Base-by-base conservation (phyloP, 2,888 invertebrate genomes). In the Hyalella azteca region DNA sequence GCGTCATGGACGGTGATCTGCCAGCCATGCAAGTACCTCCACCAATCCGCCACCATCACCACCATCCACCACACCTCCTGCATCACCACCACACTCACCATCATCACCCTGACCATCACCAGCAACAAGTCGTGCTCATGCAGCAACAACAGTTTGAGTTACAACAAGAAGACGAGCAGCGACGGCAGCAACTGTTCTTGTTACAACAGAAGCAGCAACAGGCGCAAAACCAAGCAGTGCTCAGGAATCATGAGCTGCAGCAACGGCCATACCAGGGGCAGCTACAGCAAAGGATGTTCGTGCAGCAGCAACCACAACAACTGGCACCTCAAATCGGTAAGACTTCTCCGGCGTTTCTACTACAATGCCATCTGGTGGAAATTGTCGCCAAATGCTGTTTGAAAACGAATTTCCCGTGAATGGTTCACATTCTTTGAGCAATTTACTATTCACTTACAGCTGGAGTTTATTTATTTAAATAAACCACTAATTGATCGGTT, bases 11-110 rank as follows among this genome's bases (percentile, higher is more conserved):
- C 5, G 82, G 80, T 9, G 79, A 81, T 75, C 48, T 80, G 76
- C 40, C 22, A 11, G 22, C 54, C 26, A 78, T n/a, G 32, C 79
- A 22, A 50, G 78, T 7, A 73, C 77, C 26, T 66, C 78, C 32
- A 39, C 79, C 76, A 75, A 76, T 41, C 49, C 73, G 26, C 80
- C 86, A 79, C 78, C 84, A 81, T 50, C 85, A 82, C 60, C 81
- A 78, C 54, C 66, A 36, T 32, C 13, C 66, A 13, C 66, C 32
- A 2, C 66, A 66, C 66, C 66, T 66, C 19, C 66, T 36, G 7
- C 66, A 66, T 29, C 66, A 66, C 66, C 66, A 54, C 5, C 54
- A 54, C 54, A 22, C 66, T 32, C 66, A 66, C 29, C 66, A 66
- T 29, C 66, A 66, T 15, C 66, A 66, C 9, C 66, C 66, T 36